phyloP scores from a whole-genome alignment of 2,888 invertebrate species.

The Anthophora plumipes region DNA sequence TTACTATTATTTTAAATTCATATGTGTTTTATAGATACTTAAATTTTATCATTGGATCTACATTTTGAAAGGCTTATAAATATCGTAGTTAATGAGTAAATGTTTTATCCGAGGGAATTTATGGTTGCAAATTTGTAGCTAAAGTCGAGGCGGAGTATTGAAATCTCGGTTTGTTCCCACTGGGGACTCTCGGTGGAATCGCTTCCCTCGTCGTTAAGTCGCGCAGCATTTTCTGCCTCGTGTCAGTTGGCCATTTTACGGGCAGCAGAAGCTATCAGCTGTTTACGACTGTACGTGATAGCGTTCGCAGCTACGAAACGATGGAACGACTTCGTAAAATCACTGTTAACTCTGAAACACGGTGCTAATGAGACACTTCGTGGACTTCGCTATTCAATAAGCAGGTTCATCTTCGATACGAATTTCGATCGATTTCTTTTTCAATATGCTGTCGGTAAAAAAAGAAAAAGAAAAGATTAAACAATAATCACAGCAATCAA shows the following conservation, averaged over 20 bases:
- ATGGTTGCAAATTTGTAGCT: not conserved
- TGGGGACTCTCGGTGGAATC: slow-evolving; percentile 18
- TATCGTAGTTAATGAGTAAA: not conserved
- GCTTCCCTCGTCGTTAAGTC: slow-evolving; percentile 35
- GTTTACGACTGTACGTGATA: slow-evolving; percentile 63
- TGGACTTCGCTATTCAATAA: no score
- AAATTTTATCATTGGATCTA: not conserved
- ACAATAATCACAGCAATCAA: no score
- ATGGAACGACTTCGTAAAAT: slow-evolving; percentile 46
- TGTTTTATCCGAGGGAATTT: not conserved
- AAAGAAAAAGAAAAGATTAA: no score
- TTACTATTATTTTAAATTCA: not conserved
- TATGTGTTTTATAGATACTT: not conserved
- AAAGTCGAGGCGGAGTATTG: not conserved
- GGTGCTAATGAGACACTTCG: slow-evolving; percentile 42
- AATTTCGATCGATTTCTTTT: not conserved
- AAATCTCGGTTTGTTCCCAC: slow-evolving; percentile 1
- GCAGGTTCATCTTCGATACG: not conserved
- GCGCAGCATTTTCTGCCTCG: slow-evolving; percentile 34
- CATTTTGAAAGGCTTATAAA: not conserved
- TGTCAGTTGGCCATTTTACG: slow-evolving; percentile 65
- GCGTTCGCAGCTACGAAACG: slow-evolving; percentile 55
- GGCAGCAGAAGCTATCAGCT: slow-evolving; percentile 40
- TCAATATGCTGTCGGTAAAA: not conserved
- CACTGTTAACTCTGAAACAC: slow-evolving; percentile 29